These are phyloP conservation scores for Clusia tigrina DNA, from an alignment of 2,888 invertebrate species.

Conservation along the genomic window DNA sequence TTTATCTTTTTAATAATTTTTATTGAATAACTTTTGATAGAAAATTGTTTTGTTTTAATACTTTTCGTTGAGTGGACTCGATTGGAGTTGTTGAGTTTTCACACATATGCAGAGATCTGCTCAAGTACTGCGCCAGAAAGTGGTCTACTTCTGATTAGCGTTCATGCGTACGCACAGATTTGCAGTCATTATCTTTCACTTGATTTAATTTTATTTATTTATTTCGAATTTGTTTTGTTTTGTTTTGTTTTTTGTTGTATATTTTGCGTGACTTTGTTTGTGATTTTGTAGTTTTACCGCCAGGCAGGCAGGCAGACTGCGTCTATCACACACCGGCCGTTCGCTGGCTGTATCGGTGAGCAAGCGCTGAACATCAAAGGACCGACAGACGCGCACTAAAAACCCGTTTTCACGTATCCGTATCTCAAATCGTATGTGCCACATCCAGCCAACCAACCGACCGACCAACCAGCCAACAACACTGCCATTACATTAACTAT, in stretches of 20 bases:
- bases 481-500: not conserved
- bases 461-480: not conserved
- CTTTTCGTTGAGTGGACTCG: conserved; percentile 24
- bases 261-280: conserved; percentile 28
- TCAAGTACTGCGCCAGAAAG: conserved; percentile 33
- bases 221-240: conserved; percentile 16
- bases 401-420: conserved; percentile 34
- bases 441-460: conserved; percentile 5
- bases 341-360: conserved; percentile 18
- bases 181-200: conserved; percentile 10
- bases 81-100: not conserved
- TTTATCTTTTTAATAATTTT: conserved; percentile 2
- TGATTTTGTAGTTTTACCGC: not conserved
- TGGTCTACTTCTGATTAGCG: no score
- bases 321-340: no score
- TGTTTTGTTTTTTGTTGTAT: conserved; percentile 29
- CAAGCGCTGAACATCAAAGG: conserved; percentile 36
- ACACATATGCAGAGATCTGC: not conserved
- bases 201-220: conserved; percentile 6
- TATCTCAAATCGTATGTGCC: conserved; percentile 3
- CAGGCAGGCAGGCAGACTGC: no score
- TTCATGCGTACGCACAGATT: no score
- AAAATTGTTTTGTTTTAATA: conserved; percentile 19
- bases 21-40: not conserved
- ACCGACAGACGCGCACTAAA: conserved; percentile 49